Percentiles rank a stretch among this genome's conserved stretches.
phyloP scores from a whole-genome alignment of 1,140 invertebrate species.

The Orius laevigatus region DNA sequence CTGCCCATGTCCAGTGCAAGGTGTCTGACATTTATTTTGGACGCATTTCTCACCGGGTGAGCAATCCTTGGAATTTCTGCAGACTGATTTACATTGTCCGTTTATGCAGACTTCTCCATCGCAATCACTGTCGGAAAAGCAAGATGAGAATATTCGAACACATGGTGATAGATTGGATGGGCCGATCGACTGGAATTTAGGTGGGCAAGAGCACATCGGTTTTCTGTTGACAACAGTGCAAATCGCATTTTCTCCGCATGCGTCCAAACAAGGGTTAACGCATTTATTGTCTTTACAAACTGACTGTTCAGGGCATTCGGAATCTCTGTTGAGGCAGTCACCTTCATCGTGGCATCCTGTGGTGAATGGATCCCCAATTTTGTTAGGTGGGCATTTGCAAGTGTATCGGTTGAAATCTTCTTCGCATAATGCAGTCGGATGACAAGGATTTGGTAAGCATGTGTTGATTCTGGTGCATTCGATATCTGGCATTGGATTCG shows the following conservation, averaged over 20 bases:
- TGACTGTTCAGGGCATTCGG: conserved; percentile 55
- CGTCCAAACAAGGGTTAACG: conserved; percentile 57
- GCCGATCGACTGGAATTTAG: conserved; percentile 44
- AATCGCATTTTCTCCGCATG: conserved; percentile 57
- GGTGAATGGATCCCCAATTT: conserved; percentile 56
- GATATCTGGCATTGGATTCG: conserved; percentile 64
- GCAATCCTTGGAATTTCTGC: conserved; percentile 60
- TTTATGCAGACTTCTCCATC: conserved; percentile 57
- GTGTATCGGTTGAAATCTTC: conserved; percentile 38
- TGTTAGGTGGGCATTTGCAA: conserved; percentile 58
- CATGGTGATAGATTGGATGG: conserved; percentile 47
- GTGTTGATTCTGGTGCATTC: conserved; percentile 48
- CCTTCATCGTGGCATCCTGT: conserved; percentile 59
- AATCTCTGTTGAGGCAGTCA: conserved; percentile 47
- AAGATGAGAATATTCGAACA: conserved; percentile 44
- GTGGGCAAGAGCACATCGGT: conserved; percentile 55
- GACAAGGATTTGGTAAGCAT: conserved; percentile 66
- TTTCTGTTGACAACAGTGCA: conserved; percentile 58
- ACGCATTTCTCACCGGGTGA: conserved; percentile 60
- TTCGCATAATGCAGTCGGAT: conserved; percentile 60
- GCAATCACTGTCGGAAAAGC: conserved; percentile 57
- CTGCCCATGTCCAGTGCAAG: conserved; percentile 62
- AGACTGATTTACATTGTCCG: conserved; percentile 67
- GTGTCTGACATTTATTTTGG: conserved; percentile 55
- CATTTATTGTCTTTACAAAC: conserved; percentile 54